phyloP scores from a whole-genome alignment of 92 coral and sea anemone genomes.

The Zoanthus sansibaricus region DNA sequence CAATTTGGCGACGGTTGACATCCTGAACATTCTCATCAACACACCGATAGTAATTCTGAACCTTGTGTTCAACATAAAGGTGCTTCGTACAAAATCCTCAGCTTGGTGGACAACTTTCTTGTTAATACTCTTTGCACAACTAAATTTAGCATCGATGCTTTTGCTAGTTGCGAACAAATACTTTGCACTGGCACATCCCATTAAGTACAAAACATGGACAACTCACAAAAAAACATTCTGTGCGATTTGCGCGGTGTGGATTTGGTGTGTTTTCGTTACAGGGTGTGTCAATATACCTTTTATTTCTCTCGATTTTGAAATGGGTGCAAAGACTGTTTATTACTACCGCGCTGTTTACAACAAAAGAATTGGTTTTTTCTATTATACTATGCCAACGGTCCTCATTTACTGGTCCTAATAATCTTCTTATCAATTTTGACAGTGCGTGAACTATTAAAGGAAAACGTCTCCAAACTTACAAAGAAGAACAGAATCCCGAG shows the following conservation, averaged over 20 bases:
- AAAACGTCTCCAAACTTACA: neutral
- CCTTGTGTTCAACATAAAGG: neutral
- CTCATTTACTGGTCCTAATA: neutral
- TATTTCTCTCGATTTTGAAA: neutral
- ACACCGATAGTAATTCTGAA: neutral
- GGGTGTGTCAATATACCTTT: neutral
- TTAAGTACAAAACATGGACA: neutral
- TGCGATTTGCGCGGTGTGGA: neutral
- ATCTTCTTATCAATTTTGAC: neutral
- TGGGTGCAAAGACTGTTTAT: neutral
- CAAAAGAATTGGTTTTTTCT: no score
- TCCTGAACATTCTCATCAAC: constrained; percentile 6
- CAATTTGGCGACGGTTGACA: neutral
- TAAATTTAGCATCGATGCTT: neutral
- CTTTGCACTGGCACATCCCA: neutral
- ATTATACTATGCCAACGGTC: neutral
- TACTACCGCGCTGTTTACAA: neutral
- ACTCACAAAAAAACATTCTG: no score
- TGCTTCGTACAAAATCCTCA: neutral
- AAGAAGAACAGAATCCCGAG: neutral
- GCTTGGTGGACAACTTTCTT: constrained; percentile 7
- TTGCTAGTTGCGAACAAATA: neutral
- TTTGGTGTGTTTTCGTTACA: neutral
- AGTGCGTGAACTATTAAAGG: neutral
- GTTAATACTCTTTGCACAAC: neutral